Base-by-base conservation (phyloP, 2,113 vertebrate genomes). In the Heterotis niloticus region DNA sequence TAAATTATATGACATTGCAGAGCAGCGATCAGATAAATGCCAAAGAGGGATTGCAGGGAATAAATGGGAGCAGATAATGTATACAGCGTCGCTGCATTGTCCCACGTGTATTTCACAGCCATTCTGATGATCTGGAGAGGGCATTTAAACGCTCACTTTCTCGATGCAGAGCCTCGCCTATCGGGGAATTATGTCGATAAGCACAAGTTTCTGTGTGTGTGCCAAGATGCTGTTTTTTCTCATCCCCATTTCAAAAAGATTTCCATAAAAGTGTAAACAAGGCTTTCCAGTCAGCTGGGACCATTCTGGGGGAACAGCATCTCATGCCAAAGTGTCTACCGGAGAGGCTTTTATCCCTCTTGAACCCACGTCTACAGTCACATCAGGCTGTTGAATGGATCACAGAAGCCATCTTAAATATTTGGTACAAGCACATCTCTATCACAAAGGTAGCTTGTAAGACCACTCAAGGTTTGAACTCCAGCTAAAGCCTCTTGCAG, bases 1-100 rank as follows among this genome's bases (percentile, higher is more conserved):
- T 78, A 78, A 78, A 69, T 69, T 44, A 68, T 78, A 10, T 18
- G 54, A 18, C 17, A 77, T 64, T 69, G 26, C 66, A 69, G 77
- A 29, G 77, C 52, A 20, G 66, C 16, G 26, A 78, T 78, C 77
- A 59, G 77, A 69, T 78, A 78, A 78, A 52, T 57, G 17, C 77
- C 59, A 59, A 69, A 60, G 52, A 69, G 65, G 64, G 76, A 68
- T 29, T n/a, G 57, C 23, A 69, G 52, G 12, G 18, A 59, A 57
- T 34, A 78, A 78, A 78, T 59, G 52, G 66, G 56, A 34, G 34
- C 52, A 20, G 51, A 69, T 69, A 51, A 78, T 69, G 66, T 34
- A 59, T 34, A 59, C 52, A 69, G 62, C 29, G 57, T 34, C 54
- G 51, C 52, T 78, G 65, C 66, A 78, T 69, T 70, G 64, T 59